Conservation (phyloP, 2,797 vertebrate genomes). For the Lepidocolaptes lacrymiger region DNA sequence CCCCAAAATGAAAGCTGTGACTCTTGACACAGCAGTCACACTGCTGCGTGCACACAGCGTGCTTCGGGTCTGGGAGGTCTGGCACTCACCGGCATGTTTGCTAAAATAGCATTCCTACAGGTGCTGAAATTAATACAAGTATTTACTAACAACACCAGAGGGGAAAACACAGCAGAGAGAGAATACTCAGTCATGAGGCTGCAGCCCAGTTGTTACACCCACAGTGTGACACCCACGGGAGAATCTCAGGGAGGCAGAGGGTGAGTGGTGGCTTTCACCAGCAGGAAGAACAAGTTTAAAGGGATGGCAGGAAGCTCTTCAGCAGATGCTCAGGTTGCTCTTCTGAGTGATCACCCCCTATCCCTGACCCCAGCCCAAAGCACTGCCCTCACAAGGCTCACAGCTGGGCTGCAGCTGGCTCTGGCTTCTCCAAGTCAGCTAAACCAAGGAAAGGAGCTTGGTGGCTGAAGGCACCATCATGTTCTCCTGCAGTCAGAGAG, state of each 20-base stretch:
- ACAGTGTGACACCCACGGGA: accelerated
- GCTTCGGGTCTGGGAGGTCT: neutral
- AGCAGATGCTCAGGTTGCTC: neutral
- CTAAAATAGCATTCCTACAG: neutral
- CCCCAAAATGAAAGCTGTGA: slow-evolving; percentile 7
- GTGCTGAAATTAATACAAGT: neutral
- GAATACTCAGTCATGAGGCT: neutral
- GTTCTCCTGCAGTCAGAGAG: neutral
- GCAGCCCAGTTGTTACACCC: neutral
- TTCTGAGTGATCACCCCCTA: neutral
- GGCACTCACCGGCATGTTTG: neutral
- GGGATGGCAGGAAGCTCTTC: neutral
- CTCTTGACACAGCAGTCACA: neutral
- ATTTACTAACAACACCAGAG: neutral
- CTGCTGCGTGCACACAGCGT: neutral
- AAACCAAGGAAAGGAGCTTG: neutral
- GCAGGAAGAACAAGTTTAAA: neutral
- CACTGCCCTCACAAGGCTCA: neutral
- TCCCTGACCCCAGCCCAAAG: neutral
- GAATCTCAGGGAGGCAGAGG: neutral
- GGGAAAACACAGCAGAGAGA: neutral
- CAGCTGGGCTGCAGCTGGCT: neutral
- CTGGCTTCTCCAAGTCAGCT: neutral
- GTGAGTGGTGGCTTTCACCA: neutral
- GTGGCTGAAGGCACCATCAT: neutral